Base-by-base conservation (phyloP, 2,888 invertebrate genomes). In the Yponomeuta plumbellus region DNA sequence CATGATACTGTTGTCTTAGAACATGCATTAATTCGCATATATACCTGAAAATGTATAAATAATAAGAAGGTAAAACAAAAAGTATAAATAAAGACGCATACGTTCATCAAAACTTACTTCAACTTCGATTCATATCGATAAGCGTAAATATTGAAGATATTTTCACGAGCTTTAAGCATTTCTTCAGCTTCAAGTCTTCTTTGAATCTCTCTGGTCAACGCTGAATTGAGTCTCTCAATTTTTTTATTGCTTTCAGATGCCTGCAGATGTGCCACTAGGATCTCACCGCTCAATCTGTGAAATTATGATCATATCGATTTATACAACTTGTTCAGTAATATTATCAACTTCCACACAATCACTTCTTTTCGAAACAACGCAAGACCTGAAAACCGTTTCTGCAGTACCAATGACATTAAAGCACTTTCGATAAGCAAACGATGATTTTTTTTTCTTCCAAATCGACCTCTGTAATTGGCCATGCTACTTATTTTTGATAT, bases 221-320 rank as follows among this genome's bases (percentile, higher is more conserved):
- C 75, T 65, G 75, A 70, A 58, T 78, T 82, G n/a, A 91, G 73
- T 64, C 79, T 79, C 68, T 91, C 86, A 59, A 91, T 79, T 71
- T 86, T 90, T 61, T 86, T 84, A 44, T 86, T 82, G 72, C 81
- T 76, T 72, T 89, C 87, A 6, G 86, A 77, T 22, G 86, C 78
- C 77, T 93, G 92, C 67, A 89, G 80, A 76, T 93, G 92, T 17
- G 92, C 81, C 39, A 91, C 80, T 40, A 88, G 74, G 65, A 92
- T 87, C 80, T 92, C 90, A 10, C 89, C 84, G 67, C 89, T 90
- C 52, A 92, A 74, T 70, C 92, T 92, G 64, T 87, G 79, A 72
- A 59, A 23, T 59, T 62, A 22, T 65, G 4, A 58, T 56, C 11
- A 52, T 17, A 52, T 52, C 6, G n/a, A 2, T 17, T 52, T 4